Evolutionary conservation across 2,888 invertebrate genomes (phyloP), one percentile per base, ranked within the genome.

Genomic region (Callyntrura sp.): DNA sequence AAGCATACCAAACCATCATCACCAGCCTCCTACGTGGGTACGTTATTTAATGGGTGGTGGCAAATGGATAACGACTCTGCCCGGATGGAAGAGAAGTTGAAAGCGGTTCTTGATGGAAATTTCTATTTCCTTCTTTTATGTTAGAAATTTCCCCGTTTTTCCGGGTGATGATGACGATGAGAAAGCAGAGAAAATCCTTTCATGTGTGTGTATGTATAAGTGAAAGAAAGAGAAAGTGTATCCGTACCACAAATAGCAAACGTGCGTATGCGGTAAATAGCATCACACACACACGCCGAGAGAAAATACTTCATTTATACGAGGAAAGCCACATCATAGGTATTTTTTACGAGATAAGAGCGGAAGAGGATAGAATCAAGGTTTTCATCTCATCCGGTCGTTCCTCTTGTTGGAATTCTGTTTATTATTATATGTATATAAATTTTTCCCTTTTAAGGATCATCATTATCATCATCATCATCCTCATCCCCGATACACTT

Each of bases 331-430:
- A n/a, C n/a, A n/a, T n/a, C n/a, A n/a, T n/a, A n/a, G 1, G 12
- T 60, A 20, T 20, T 55, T 55, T 20, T 60, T 20, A 20, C 23
- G 60, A 23, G 4, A 23, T 23, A 23, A 23, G n/a, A 73, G 5
- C 28, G 55, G 76, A 76, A 76, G 23, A 20, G 76, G 51, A 57
- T 79, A 35, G 60, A 55, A 57, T 57, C 57, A 79, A 57, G 79
- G 76, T 79, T 79, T 79, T 57, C 79, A 79, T 79, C 57, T 57
- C 35, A 79, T 79, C 79, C 79, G 79, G 57, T 35, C 12, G 55
- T 78, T 51, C 11, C 28, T 65, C 28, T 1, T 68, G 68, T 68
- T 68, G 60, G n/a, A 55, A 65, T 25, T 11, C 20, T 68, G n/a
- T 28, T 68, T 65, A 65, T 65, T 8, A 28, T 28, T 65, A 28